phyloP scores from a whole-genome alignment of 2,797 vertebrate species.

The Allobates femoralis region DNA sequence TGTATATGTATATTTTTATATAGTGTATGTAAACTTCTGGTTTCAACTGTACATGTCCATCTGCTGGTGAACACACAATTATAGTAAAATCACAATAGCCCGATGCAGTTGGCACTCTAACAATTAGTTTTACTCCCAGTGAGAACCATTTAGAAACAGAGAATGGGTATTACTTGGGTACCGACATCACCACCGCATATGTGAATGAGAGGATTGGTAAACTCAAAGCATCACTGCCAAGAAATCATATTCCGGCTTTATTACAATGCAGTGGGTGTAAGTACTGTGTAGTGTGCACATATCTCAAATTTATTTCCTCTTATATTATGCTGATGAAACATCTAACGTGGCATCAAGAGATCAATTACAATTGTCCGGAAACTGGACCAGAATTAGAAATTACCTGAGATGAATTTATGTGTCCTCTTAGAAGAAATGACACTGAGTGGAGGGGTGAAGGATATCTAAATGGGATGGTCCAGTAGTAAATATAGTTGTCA shows the following conservation, averaged over 20 bases:
- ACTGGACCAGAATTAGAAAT: not conserved
- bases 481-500: not conserved
- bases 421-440: not conserved
- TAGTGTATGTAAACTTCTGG: too few species aligned
- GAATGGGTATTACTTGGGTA: too few species aligned
- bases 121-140: too few species aligned
- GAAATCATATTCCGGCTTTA: not conserved
- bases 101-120: too few species aligned
- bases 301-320: not conserved
- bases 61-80: too few species aligned
- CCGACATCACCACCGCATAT: too few species aligned
- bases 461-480: slow-evolving; percentile 2
- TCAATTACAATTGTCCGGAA: slow-evolving; percentile 1
- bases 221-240: not conserved
- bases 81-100: too few species aligned
- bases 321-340: not conserved
- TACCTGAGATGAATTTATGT: not conserved
- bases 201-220: not conserved
- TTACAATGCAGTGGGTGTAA: not conserved
- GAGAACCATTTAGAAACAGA: too few species aligned
- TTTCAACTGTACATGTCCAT: too few species aligned
- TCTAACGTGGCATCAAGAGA: not conserved
- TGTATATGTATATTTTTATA: too few species aligned
- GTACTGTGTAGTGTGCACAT: not conserved
- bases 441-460: not conserved